phyloP scores from a whole-genome alignment of 2,888 invertebrate genomes.

The Rosalia funebris region DNA sequence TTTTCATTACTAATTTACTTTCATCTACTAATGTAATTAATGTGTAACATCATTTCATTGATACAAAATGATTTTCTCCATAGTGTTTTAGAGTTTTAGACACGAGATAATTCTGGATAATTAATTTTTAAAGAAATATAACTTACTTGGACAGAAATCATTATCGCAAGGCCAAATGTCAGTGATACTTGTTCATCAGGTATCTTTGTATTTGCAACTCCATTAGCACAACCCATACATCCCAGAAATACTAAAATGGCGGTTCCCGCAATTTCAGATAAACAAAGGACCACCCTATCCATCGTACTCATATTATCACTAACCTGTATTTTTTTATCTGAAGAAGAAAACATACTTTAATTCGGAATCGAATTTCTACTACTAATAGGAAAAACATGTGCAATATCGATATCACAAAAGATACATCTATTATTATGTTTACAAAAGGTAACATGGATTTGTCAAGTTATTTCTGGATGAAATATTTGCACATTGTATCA shows the following conservation, averaged over 20 bases:
- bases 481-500: conserved; percentile 12
- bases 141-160: conserved; percentile 73
- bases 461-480: not conserved
- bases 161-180: conserved; percentile 76
- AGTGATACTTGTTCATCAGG: conserved; percentile 67
- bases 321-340: conserved; percentile 54
- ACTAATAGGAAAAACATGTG: not conserved
- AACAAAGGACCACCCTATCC: conserved; percentile 56
- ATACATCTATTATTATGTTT: too few species aligned
- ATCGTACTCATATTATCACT: conserved; percentile 50
- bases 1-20: too few species aligned
- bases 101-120: too few species aligned
- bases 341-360: conserved; percentile 50
- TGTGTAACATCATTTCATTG: too few species aligned
- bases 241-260: conserved; percentile 75
- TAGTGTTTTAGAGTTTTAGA: too few species aligned
- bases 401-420: not conserved
- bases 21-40: too few species aligned
- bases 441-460: too few species aligned
- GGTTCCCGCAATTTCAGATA: conserved; percentile 75
- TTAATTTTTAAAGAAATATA: conserved; percentile 69
- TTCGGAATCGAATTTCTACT: not conserved
- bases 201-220: conserved; percentile 48
- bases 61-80: too few species aligned
- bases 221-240: conserved; percentile 74